These are phyloP conservation scores for Catocala fraxini DNA, from an alignment of 2,888 invertebrate species.

Conservation along the genomic window DNA sequence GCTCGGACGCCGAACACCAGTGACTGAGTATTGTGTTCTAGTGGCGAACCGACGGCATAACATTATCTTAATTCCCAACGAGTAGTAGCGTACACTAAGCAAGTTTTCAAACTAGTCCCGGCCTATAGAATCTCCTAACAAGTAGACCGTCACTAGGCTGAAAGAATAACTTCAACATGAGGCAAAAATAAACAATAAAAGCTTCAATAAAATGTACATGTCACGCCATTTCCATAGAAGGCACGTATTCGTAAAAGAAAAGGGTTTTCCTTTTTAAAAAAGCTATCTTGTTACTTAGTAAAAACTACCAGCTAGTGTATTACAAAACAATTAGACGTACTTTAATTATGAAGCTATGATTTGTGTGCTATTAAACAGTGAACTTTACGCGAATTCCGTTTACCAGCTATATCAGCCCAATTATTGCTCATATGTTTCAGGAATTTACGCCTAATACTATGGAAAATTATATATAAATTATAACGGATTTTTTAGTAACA, in stretches of 20 bases:
- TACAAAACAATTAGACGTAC: conserved; percentile 62
- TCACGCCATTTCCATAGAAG: conserved; percentile 74
- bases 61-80: conserved; percentile 43
- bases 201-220: conserved; percentile 69
- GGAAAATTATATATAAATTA: conserved; percentile 45
- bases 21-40: conserved; percentile 55
- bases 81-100: conserved; percentile 47
- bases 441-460: conserved; percentile 51
- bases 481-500: conserved; percentile 58
- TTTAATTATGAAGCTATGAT: conserved; percentile 68
- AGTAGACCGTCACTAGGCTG: conserved; percentile 28
- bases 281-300: conserved; percentile 81
- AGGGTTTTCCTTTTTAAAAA: conserved; percentile 73
- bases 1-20: conserved; percentile 50
- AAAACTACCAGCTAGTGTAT: conserved; percentile 69
- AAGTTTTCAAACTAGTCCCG: conserved; percentile 33
- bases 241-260: conserved; percentile 77
- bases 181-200: conserved; percentile 65
- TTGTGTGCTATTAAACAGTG: conserved; percentile 68
- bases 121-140: conserved; percentile 22
- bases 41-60: conserved; percentile 40
- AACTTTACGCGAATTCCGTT: conserved; percentile 40
- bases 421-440: conserved; percentile 52
- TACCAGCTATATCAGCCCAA: conserved; percentile 45
- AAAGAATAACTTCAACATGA: conserved; percentile 55